Conservation (phyloP, 2,888 invertebrate genomes). For the Nasonovia ribisnigri region DNA sequence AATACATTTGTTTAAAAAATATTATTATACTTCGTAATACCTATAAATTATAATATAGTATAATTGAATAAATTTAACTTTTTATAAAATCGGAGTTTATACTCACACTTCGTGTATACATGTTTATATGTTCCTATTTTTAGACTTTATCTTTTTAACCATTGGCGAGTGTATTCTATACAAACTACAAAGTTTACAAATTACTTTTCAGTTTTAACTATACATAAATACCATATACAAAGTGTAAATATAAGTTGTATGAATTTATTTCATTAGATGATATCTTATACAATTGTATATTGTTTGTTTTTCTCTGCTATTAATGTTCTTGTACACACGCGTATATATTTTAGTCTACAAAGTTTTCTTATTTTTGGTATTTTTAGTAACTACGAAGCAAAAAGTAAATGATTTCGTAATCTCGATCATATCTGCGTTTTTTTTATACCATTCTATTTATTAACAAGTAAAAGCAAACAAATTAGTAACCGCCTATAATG, state of each 20-base stretch:
- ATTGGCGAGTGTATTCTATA: slow-evolving; percentile 14
- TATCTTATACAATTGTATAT: slow-evolving; percentile 40
- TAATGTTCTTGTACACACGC: not conserved
- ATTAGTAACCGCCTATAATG: not conserved
- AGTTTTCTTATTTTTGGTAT: slow-evolving; percentile 42
- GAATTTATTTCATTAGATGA: slow-evolving; percentile 48
- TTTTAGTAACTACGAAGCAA: not conserved
- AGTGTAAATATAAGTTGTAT: slow-evolving; percentile 25
- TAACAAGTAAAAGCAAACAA: not conserved
- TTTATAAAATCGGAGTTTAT: not conserved
- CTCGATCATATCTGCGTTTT: not conserved
- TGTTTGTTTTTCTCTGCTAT: slow-evolving; percentile 13
- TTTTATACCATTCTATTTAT: not conserved
- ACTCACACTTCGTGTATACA: not conserved
- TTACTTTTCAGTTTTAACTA: slow-evolving; percentile 29
- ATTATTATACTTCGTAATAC: not conserved
- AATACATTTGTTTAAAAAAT: not conserved
- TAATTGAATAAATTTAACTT: not conserved
- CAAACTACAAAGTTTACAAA: slow-evolving; percentile 18
- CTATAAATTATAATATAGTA: no score
- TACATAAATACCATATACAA: slow-evolving; percentile 27
- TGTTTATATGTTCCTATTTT: slow-evolving; percentile 19
- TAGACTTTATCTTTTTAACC: slow-evolving; percentile 29
- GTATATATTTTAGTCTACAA: slow-evolving; percentile 24
- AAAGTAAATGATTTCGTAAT: slow-evolving; percentile 18